These are phyloP conservation scores for Piscicola geometra DNA, from an alignment of 2,888 invertebrate genomes.

Conservation along the genomic window DNA sequence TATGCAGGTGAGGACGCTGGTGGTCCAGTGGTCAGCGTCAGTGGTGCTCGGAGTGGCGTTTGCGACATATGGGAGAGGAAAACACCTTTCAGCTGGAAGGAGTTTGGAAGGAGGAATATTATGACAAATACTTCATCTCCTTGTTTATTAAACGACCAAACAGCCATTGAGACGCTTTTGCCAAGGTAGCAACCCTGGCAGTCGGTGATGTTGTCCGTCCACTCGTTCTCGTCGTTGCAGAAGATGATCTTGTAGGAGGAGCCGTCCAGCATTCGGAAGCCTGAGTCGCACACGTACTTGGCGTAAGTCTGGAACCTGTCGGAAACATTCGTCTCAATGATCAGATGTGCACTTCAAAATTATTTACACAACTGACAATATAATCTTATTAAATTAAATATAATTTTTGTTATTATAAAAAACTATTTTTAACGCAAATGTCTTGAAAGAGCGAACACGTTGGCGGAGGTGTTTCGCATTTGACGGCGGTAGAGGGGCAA, in stretches of 20 bases:
- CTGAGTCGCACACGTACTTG: conserved; percentile 39
- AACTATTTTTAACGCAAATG: too few species aligned
- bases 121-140: too few species aligned
- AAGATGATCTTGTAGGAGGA: conserved; percentile 39
- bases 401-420: too few species aligned
- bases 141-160: not conserved
- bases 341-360: too few species aligned
- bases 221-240: conserved; percentile 43
- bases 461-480: conserved; percentile 37
- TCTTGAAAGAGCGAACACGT: conserved; percentile 11
- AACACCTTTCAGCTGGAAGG: conserved; percentile 35
- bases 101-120: not conserved
- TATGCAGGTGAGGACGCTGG: conserved; percentile 40
- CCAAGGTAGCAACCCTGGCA: conserved; percentile 39
- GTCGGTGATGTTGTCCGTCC: conserved; percentile 45
- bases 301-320: conserved; percentile 39
- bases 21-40: conserved; percentile 36
- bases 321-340: too few species aligned
- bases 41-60: conserved; percentile 42
- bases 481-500: conserved; percentile 26
- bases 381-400: too few species aligned
- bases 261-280: conserved; percentile 43
- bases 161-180: not conserved
- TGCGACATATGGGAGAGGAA: conserved; percentile 43
- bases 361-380: too few species aligned